These are phyloP conservation scores for Gobius niger DNA, from an alignment of 2,113 vertebrate species.

Conservation along the genomic window DNA sequence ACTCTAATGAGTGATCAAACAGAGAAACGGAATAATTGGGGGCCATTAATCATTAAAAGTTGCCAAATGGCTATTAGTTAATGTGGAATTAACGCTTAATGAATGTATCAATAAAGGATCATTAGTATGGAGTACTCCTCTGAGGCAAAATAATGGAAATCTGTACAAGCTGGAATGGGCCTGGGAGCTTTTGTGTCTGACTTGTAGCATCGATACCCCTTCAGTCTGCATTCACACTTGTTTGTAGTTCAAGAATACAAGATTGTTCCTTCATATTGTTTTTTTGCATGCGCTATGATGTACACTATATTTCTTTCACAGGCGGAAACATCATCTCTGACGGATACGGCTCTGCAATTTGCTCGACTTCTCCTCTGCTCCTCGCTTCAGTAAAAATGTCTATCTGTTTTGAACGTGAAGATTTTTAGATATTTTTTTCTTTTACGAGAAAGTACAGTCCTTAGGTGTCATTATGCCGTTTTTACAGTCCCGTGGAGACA, in stretches of 20 bases:
- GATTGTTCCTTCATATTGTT: neutral
- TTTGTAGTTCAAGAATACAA: slow-evolving; percentile 7
- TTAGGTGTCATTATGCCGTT: slow-evolving; percentile 45
- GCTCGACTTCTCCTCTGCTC: slow-evolving; percentile 7
- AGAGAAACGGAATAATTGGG: slow-evolving; percentile 37
- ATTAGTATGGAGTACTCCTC: slow-evolving; percentile 37
- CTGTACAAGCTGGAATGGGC: neutral
- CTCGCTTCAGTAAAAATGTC: slow-evolving; percentile 13
- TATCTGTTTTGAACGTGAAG: neutral
- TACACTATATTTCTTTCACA: neutral
- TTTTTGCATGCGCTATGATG: neutral
- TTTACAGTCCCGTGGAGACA: slow-evolving; percentile 51
- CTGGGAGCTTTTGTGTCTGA: neutral
- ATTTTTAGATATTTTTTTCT: neutral
- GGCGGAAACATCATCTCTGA: slow-evolving; percentile 25
- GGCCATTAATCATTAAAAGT: slow-evolving; percentile 56
- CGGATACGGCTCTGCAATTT: slow-evolving; percentile 10
- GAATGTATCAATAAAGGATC: slow-evolving; percentile 61
- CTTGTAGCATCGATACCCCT: neutral
- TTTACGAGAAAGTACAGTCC: slow-evolving; percentile 30
- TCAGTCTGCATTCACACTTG: neutral
- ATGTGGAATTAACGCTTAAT: slow-evolving; percentile 59
- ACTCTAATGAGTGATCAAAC: slow-evolving; percentile 30
- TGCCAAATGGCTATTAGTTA: slow-evolving; percentile 56
- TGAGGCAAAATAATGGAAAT: slow-evolving; percentile 39